Percentiles rank a stretch among this genome's conserved stretches.
Evolutionary conservation across 1,140 invertebrate genomes (phyloP).

Genomic region (Heliconius nattereri): DNA sequence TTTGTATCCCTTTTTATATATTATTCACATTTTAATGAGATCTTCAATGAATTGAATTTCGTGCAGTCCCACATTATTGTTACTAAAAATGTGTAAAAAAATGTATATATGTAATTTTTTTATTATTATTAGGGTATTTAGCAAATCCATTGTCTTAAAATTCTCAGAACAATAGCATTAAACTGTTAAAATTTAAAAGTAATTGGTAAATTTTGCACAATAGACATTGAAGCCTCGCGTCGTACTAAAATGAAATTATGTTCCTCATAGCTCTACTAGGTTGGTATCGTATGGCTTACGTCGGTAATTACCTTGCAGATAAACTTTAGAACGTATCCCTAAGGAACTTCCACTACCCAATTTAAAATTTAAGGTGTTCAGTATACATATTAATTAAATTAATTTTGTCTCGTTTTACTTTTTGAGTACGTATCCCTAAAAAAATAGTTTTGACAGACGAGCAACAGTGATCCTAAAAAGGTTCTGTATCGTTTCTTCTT

Average conservation of each 20-base stretch:
- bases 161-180: background rate
- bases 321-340: background rate
- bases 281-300: background rate
- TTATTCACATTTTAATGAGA: too few relatives aligned
- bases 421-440: background rate
- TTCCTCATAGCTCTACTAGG: background rate
- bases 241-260: background rate
- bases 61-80: too few relatives aligned
- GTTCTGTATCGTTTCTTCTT: too few relatives aligned
- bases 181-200: background rate
- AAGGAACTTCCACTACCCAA: background rate
- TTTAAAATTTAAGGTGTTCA: background rate
- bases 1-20: too few relatives aligned
- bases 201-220: background rate
- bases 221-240: background rate
- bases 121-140: too few relatives aligned
- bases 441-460: background rate
- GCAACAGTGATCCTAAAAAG: too few relatives aligned
- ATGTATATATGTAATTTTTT: too few relatives aligned
- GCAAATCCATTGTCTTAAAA: too few relatives aligned
- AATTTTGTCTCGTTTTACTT: background rate
- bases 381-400: background rate
- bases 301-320: slow-evolving; percentile 2
- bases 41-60: too few relatives aligned
- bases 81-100: too few relatives aligned